Percentiles rank a stretch among this genome's conserved stretches.
Conservation (phyloP, 2,113 vertebrate species). For the Spilogale gracilis region DNA sequence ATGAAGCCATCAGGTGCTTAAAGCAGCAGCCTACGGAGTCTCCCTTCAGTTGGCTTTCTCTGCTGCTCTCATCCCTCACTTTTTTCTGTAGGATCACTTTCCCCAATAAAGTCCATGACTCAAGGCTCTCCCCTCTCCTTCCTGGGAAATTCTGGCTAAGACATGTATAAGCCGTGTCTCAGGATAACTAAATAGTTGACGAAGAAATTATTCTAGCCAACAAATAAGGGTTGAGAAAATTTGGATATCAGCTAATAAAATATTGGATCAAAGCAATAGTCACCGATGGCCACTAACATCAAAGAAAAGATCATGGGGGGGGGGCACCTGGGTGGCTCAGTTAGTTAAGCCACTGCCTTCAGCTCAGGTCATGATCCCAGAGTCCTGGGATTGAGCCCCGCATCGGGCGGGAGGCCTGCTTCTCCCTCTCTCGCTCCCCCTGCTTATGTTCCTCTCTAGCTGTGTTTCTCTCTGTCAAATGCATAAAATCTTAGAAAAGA, state of each 20-base stretch:
- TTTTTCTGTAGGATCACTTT: background rate
- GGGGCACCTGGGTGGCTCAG: no score
- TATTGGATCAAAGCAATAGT: background rate
- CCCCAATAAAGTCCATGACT: background rate
- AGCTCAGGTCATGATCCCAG: no score
- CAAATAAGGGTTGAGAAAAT: background rate
- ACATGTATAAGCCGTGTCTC: background rate
- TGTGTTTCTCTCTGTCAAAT: no score
- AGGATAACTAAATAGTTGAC: background rate
- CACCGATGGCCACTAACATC: background rate
- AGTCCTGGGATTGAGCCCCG: no score
- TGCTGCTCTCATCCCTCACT: background rate
- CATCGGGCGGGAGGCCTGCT: no score
- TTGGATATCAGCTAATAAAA: background rate
- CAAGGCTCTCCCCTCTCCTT: conserved; percentile 20
- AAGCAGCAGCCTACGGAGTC: background rate
- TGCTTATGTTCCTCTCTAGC: no score
- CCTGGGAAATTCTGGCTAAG: background rate
- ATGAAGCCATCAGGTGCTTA: background rate
- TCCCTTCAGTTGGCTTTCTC: background rate
- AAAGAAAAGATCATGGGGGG: background rate
- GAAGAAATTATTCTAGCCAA: background rate
- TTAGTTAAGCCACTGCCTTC: no score
- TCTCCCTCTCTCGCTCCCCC: no score
- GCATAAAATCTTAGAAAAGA: background rate